Base-by-base conservation (phyloP, 1,140 invertebrate species). In the Aphelenchoides besseyi region DNA sequence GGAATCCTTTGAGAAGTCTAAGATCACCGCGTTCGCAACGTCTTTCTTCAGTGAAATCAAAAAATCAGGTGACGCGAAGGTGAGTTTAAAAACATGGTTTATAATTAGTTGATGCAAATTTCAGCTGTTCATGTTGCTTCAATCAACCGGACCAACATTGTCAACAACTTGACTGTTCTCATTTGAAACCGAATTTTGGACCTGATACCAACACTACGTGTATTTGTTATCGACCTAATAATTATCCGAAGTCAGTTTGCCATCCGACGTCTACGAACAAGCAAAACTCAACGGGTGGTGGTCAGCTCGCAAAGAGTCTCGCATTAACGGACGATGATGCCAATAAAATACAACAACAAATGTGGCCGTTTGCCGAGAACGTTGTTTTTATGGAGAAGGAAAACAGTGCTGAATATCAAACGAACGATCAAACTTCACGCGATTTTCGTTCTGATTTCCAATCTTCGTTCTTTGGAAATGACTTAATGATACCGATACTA, bases 121-220 rank as follows among this genome's bases (percentile, higher is more conserved):
- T 8, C 37, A 78, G 79, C 32, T 80, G 75, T 66, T 48, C 37
- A 30, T 80, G 79, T 62, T 81, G 74, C 52, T 76, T 78, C 18
- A 81, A 78, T 53, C 76, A 78, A 36, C 76, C 76, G 0, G 78
- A 77, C 36, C 61, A 55, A 30, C 72, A 69, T 62, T 78, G 76
- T 32, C 62, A 69, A n/a, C 76, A 78, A 55, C 30, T 78, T 0
- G 76, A 78, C 28, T 78, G 76, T 53, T 32, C 54, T 1, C 29
- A 75, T 33, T 77, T 78, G 69, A n/a, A 57, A 26, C 76, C 76
- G 16, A 18, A 74, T 26, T 78, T 78, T 71, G 78, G 66, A 3
- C 35, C 36, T n/a, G 29, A 23, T 23, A 63, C 52, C 8, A 76
- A 80, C 41, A 77, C 73, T 12, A 72, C 78, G n/a, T 78, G 76